These are phyloP conservation scores for Dascillus cervinus DNA, from an alignment of 2,888 invertebrate genomes.

Conservation along the genomic window DNA sequence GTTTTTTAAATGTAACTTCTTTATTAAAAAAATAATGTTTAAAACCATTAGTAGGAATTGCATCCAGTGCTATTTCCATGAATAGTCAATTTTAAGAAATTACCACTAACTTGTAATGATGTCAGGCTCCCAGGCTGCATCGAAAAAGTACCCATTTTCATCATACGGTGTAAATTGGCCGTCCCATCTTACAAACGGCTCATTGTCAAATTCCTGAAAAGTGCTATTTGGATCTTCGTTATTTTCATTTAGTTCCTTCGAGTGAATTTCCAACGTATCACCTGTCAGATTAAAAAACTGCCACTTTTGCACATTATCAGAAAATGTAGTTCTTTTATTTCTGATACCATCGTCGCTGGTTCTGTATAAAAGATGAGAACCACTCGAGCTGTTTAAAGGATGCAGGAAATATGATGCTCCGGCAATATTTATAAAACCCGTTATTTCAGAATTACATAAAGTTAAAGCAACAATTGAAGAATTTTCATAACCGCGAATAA, in stretches of 20 bases:
- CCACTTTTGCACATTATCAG: slow-evolving; percentile 12
- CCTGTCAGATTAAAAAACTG: slow-evolving; percentile 43
- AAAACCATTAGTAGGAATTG: too few relatives aligned
- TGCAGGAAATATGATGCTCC: slow-evolving; percentile 29
- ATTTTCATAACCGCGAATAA: slow-evolving; percentile 25
- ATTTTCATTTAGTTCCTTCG: slow-evolving; percentile 10
- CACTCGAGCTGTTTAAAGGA: slow-evolving; percentile 19
- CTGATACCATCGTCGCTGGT: neutral
- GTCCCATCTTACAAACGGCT: slow-evolving; percentile 21
- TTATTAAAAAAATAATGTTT: too few relatives aligned
- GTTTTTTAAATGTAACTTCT: too few relatives aligned
- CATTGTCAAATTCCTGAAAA: too few relatives aligned
- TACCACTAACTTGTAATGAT: too few relatives aligned
- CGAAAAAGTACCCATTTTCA: slow-evolving; percentile 43
- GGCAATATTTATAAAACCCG: slow-evolving; percentile 29
- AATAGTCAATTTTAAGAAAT: too few relatives aligned
- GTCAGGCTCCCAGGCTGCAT: slow-evolving; percentile 39
- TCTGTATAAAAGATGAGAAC: neutral
- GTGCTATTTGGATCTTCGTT: slow-evolving; percentile 6
- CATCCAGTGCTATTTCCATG: too few relatives aligned
- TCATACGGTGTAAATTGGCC: slow-evolving; percentile 34
- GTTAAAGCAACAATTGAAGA: slow-evolving; percentile 29
- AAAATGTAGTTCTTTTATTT: neutral
- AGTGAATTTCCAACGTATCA: slow-evolving; percentile 41
- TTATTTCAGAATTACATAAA: slow-evolving; percentile 26